Conservation (phyloP, 2,888 invertebrate genomes). For the Drosophila fungiperda region DNA sequence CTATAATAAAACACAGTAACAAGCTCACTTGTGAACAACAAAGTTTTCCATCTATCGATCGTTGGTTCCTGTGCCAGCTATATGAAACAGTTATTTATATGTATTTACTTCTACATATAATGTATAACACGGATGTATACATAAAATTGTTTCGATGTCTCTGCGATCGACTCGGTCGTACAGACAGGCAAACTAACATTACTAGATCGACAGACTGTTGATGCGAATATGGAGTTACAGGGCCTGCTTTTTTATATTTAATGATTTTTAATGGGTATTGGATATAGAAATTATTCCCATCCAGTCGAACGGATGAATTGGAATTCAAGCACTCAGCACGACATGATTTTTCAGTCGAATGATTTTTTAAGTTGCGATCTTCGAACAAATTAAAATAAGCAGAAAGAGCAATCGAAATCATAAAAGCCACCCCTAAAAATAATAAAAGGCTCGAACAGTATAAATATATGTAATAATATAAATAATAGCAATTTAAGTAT, state of each 20-base stretch:
- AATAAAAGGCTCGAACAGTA: constrained; percentile 34
- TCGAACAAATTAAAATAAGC: constrained; percentile 58
- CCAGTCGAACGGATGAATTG: constrained; percentile 60
- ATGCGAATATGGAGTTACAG: neutral
- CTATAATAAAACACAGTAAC: neutral
- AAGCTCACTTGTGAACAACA: neutral
- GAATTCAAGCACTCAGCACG: constrained; percentile 62
- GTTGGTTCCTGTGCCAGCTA: neutral
- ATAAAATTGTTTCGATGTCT: neutral
- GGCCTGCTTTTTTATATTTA: neutral
- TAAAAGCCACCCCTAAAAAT: constrained; percentile 52
- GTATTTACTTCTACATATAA: neutral
- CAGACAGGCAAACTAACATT: neutral
- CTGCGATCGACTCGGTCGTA: neutral
- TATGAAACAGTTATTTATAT: neutral
- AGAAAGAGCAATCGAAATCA: constrained; percentile 70
- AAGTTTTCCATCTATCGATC: neutral
- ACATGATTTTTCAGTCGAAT: constrained; percentile 66
- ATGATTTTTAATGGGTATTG: constrained; percentile 2
- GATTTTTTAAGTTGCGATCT: constrained; percentile 52
- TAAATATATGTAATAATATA: constrained; percentile 15
- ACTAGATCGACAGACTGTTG: neutral
- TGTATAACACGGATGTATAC: neutral
- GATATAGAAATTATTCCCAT: constrained; percentile 54
- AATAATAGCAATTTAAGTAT: constrained; percentile 49